Base-by-base conservation (phyloP, 2,113 vertebrate species). In the Vireo altiloquus region DNA sequence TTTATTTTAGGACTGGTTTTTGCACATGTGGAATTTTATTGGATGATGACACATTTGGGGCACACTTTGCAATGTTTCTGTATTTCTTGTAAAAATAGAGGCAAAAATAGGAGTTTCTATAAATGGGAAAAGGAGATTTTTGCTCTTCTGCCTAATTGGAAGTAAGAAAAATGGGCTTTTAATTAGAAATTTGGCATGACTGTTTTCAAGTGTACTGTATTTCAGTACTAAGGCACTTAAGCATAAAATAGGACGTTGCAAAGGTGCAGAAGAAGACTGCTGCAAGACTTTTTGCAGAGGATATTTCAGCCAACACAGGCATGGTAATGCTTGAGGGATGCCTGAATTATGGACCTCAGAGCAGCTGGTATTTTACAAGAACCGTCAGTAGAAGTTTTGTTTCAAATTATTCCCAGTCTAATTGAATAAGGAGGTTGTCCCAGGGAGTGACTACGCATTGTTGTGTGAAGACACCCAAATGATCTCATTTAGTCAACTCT, bases 1-100 rank as follows among this genome's bases (percentile, higher is more conserved):
- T 79, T n/a, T 86, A 5, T 49, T 94, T 93, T 84, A 92, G 63
- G 53, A 20, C 52, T 84, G 50, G 10, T 3, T 82, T 94, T 96
- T 93, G 71, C 78, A 81, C 52, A 77, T 64, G 33, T 92, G 80
- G 72, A 92, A 50, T 54, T 80, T 92, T 63, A 87, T 60, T 63
- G 49, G 54, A 93, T 77, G 31, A 95, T 86, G 79, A 90, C 27
- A 56, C 87, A 83, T 90, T 72, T 83, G 92, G 49, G 85, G 65
- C 65, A 68, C 9, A 7, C 60, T 76, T 91, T 37, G 50, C 30
- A 79, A 49, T 24, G 11, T 86, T 79, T 90, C 25, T 66, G 11
- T 22, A 17, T 35, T 78, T 82, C 75, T 75, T 80, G 5, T 24
- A 40, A 87, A 93, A 92, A 42, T 7, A 37, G 31, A 79, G 46